Evolutionary conservation across 2,113 vertebrate genomes (phyloP).

Genomic region (Alligator sinensis): DNA sequence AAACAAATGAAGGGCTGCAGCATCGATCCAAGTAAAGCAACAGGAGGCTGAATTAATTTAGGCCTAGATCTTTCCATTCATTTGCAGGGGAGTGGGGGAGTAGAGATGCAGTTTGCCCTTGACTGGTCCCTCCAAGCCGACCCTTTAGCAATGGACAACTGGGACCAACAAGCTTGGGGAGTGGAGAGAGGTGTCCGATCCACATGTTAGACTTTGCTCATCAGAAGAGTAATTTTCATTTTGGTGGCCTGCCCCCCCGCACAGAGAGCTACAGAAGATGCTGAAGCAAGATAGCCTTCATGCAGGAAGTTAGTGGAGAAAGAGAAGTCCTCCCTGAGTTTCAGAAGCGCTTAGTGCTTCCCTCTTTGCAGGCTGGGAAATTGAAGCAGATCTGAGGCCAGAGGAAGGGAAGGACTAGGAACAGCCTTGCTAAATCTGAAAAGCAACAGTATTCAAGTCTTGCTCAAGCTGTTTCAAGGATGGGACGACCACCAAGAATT

Average conservation of each 20-base stretch:
- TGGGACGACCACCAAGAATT: neutral
- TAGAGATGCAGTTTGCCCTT: neutral
- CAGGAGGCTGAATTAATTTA: neutral
- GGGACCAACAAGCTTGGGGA: neutral
- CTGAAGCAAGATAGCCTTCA: neutral
- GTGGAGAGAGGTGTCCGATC: neutral
- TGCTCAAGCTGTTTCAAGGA: accelerated
- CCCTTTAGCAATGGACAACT: neutral
- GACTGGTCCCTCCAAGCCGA: neutral
- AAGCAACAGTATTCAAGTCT: neutral
- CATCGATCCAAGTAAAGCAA: neutral
- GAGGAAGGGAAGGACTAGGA: accelerated
- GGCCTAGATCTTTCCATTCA: neutral
- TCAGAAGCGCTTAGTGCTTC: neutral
- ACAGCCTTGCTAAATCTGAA: neutral
- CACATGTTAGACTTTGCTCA: neutral
- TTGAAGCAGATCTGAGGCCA: no score
- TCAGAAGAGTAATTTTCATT: neutral
- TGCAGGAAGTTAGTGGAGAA: neutral
- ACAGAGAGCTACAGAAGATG: neutral
- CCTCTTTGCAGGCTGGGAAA: neutral
- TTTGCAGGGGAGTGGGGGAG: no score
- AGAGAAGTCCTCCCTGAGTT: neutral
- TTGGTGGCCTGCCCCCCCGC: neutral
- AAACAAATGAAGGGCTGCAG: neutral